A percentile compares a stretch with the other conserved stretches of the same genome.
These are phyloP conservation scores for Syrphus vitripennis DNA, from an alignment of 2,888 invertebrate species.

Conservation along the genomic window DNA sequence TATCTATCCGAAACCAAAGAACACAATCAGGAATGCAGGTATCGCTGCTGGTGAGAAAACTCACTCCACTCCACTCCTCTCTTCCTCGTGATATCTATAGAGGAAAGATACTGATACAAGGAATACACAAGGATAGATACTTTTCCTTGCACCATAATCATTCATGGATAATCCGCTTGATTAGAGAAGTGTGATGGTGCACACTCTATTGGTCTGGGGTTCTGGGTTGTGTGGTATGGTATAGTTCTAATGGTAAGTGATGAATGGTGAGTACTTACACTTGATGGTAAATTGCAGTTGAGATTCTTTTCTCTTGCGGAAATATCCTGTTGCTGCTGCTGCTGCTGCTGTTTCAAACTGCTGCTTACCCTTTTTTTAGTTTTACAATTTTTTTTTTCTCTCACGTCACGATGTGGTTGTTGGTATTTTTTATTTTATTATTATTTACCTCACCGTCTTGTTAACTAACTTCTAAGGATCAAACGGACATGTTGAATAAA, in stretches of 20 bases:
- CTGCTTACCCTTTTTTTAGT: neutral
- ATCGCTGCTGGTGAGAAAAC: neutral
- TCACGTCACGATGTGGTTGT: constrained; percentile 59
- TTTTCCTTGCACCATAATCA: constrained; percentile 65
- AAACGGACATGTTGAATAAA: constrained; percentile 30
- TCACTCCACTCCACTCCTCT: neutral
- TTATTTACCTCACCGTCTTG: constrained; percentile 18
- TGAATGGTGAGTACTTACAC: constrained; percentile 71
- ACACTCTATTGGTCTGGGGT: neutral
- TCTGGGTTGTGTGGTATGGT: neutral
- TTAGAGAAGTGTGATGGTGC: constrained; percentile 60
- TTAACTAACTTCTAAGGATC: constrained; percentile 61
- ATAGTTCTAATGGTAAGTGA: constrained; percentile 60
- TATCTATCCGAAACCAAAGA: neutral
- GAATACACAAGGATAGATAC: constrained; percentile 28
- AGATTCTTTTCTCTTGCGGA: constrained; percentile 59
- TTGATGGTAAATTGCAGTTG: constrained; percentile 69
- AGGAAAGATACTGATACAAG: constrained; percentile 1
- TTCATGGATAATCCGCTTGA: constrained; percentile 70
- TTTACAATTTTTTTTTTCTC: neutral
- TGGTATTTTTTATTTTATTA: constrained; percentile 3
- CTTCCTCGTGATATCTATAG: neutral
- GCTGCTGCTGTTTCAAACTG: neutral
- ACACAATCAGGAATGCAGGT: constrained; percentile 7
- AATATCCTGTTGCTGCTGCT: constrained; percentile 61